Base-by-base conservation (phyloP, 2,113 vertebrate genomes). In the Indicator maculatus region DNA sequence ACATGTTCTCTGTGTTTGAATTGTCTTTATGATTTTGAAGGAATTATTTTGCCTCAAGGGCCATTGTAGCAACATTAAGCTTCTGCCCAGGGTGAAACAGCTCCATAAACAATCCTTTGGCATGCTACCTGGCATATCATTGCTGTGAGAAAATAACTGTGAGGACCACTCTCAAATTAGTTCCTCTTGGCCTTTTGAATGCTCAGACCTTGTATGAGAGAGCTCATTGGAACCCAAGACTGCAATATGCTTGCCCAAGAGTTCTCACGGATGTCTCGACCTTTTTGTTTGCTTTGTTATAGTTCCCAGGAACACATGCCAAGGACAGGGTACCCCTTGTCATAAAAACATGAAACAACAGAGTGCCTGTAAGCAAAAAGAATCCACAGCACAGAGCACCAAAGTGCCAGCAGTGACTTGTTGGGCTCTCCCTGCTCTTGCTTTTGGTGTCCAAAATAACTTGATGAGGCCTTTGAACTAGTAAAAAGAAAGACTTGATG, bases 391-490 rank as follows among this genome's bases (percentile, higher is more conserved):
- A 28, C 88, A 52, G 39, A 84, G 44, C 39, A 96, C 63, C 12
- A 28, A 23, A 83, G 15, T 0, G 0, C 88, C 3, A 1, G 90
- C 64, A 90, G 76, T 1, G 2, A 88, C 88, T 94, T 92, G 86
- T 84, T 88, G 19, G 61, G 30, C 38, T 90, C 47, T 90, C 83
- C 21, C 33, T 88, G 10, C 65, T 91, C 47, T 31, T 0, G 0
- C 2, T 80, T 5, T 0, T 38, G 21, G 21, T 88, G 74, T n/a
- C 60, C 33, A 66, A 72, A 94, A 88, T 74, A 26, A 45, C 50
- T 86, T 75, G 44, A 44, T 79, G 53, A 56, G 36, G 66, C 45
- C 84, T 96, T 95, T 96, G 93, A 96, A 95, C 75, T 56, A 36
- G 12, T 27, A 1, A 16, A 41, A 78, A 74, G 66, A 50, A 86